Evolutionary conservation across 2,797 vertebrate genomes (phyloP), one percentile per base, ranked within the genome.

Genomic region (Gouania willdenowi): DNA sequence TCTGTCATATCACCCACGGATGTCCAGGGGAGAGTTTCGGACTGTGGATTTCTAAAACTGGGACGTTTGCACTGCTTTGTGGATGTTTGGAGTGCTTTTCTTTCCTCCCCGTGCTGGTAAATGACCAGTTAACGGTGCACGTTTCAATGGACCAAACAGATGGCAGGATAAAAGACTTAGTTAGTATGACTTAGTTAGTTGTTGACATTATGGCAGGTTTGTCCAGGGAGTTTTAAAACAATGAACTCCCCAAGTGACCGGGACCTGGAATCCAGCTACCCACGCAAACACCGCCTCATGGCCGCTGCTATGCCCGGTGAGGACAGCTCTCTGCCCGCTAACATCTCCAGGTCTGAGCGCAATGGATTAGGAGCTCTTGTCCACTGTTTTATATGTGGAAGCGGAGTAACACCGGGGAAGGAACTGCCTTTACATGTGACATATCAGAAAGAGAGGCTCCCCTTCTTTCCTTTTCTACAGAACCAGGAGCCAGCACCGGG

Each of bases 401-500:
- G 92, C 53, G 92, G 91, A 32, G 93, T 98, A 30, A 89, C 91
- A 17, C 81, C 88, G 1, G 94, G 94, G 23, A 91, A 92, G 72
- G 94, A 93, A 70, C 61, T 92, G 5, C 59, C 78, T 79, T 70
- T 98, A 48, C 92, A 91, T 60, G 92, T 93, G 31, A 85, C 86
- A 58, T 82, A 78, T 56, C 86, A 83, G 5, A 76, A 84, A 24
- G 90, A 90, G 26, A 85, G 75, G 29, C 55, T 81, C 47, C 90
- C 93, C 4, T 95, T 93, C 78, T 98, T 97, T 77, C 95, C 94
- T 2, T 98, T 98, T 47, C 81, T 98, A 29, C 93, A 93, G 75
- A 93, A 92, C 43, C 95, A 98, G 74, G 94, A 97, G 66, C 91
- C 95, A 42, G 95, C 94, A 14, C 95, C 95, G 42, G 94, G 94